These are phyloP conservation scores for Daphoenositta chrysoptera DNA, from an alignment of 2,113 vertebrate genomes.

Conservation along the genomic window DNA sequence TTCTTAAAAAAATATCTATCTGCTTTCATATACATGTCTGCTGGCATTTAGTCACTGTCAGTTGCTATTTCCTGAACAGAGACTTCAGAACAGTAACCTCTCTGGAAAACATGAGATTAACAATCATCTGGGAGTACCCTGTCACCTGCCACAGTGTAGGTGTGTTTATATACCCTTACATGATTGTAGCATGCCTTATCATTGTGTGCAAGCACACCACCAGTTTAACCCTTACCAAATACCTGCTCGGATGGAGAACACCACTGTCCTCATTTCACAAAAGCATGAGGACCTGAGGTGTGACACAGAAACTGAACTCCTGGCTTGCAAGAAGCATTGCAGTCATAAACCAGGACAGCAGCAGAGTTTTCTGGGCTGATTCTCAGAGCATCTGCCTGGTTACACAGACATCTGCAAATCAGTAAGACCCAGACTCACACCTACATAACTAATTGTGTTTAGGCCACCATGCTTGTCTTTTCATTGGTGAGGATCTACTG, in stretches of 20 bases:
- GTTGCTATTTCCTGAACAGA: background rate
- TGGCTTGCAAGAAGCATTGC: background rate
- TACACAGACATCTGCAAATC: background rate
- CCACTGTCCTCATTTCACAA: background rate
- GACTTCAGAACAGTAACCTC: background rate
- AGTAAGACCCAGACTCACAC: background rate
- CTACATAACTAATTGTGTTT: background rate
- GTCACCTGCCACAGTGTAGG: background rate
- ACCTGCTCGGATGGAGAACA: background rate
- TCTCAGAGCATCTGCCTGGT: background rate
- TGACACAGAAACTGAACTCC: background rate
- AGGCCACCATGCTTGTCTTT: background rate
- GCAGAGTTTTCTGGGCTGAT: background rate
- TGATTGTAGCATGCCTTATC: background rate
- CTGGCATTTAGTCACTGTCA: background rate
- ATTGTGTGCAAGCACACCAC: background rate
- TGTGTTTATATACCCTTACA: background rate
- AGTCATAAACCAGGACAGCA: background rate
- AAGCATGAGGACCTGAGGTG: background rate
- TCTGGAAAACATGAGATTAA: background rate
- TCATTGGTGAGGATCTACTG: background rate
- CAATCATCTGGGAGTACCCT: background rate
- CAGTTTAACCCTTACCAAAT: background rate
- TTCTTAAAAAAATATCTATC: background rate
- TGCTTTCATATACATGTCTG: background rate